Evolutionary conservation across 2,888 invertebrate genomes (phyloP), one percentile per base, ranked within the genome.

Genomic region (Orchestes rusci): DNA sequence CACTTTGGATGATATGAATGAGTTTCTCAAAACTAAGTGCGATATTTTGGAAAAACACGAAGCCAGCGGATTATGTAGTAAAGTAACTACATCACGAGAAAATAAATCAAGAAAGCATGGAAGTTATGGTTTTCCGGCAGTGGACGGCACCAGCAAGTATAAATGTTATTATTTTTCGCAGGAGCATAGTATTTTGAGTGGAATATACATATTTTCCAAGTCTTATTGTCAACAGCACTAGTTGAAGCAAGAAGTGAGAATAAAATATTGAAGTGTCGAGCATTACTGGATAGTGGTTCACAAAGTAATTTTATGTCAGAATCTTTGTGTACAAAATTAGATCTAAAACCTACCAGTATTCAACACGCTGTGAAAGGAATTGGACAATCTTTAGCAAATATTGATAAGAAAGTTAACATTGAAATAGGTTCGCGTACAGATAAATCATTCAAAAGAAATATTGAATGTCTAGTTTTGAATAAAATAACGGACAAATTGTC

Each of bases 151-250:
- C 10, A 23, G 10, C 10, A 23, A 23, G 10, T 23, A 20, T 23
- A 28, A 18, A 28, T 51, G 51, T 37, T 45, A 36, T 43, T 51
- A 29, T 37, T 51, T 45, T 39, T 37, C 42, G 18, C 33, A 37
- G 10, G 16, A 10, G 19, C 51, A 51, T 40, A 19, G 33, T 7
- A 46, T 51, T 31, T 49, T 50, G 35, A 20, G 35, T n/a, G 5
- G 10, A 23, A 10, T 23, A 23, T 10, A 10, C 10, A 10, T 23
- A 7, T 7, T 23, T 7, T 7, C 3, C 38, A 45, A 17, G 41
- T 45, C 7, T 48, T 48, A 17, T 35, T 45, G 18, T 44, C 51
- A 16, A 51, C 51, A 2, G 48, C 47, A 2, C 4, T 32, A 4
- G 29, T 48, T 12, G 10, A 39, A 33, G 27, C 46, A 5, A 13